Conservation (phyloP, 2,888 invertebrate genomes). For the Agonopterix arenella region DNA sequence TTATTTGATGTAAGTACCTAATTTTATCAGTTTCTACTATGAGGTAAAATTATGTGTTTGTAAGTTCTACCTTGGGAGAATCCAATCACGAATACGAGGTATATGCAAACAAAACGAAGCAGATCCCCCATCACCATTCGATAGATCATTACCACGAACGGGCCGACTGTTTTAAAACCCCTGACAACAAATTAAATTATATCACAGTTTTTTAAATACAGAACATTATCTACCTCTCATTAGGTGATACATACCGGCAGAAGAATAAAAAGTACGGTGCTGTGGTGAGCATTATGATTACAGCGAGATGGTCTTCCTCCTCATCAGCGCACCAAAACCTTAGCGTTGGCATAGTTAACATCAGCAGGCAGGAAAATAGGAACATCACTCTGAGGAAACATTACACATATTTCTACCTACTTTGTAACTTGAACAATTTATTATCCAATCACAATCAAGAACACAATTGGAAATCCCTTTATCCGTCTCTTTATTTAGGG, state of each 20-base stretch:
- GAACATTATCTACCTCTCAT: neutral
- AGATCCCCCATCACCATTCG: constrained; percentile 98
- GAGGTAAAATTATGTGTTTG: no score
- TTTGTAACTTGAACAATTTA: no score
- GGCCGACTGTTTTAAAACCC: constrained; percentile 98
- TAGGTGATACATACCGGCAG: constrained; percentile 81
- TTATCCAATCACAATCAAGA: no score
- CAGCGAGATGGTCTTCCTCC: constrained; percentile 93
- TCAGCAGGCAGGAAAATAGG: constrained; percentile 92
- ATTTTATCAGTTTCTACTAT: no score
- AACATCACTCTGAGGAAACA: constrained; percentile 86
- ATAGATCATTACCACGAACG: constrained; percentile 99
- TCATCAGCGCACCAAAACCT: constrained; percentile 90
- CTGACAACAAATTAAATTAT: constrained; percentile 60
- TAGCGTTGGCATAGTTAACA: constrained; percentile 90
- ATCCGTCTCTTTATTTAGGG: no score
- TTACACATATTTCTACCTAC: no score
- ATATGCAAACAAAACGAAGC: constrained; percentile 96
- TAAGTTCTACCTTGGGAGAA: constrained; percentile 90
- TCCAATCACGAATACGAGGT: constrained; percentile 97
- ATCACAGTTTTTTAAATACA: neutral
- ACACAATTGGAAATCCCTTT: no score
- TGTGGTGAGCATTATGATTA: constrained; percentile 96
- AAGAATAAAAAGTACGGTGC: constrained; percentile 98
- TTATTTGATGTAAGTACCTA: no score